A percentile compares a stretch with the other conserved stretches of the same genome.
Conservation (phyloP, 2,797 vertebrate genomes). For the Ateles fusciceps region DNA sequence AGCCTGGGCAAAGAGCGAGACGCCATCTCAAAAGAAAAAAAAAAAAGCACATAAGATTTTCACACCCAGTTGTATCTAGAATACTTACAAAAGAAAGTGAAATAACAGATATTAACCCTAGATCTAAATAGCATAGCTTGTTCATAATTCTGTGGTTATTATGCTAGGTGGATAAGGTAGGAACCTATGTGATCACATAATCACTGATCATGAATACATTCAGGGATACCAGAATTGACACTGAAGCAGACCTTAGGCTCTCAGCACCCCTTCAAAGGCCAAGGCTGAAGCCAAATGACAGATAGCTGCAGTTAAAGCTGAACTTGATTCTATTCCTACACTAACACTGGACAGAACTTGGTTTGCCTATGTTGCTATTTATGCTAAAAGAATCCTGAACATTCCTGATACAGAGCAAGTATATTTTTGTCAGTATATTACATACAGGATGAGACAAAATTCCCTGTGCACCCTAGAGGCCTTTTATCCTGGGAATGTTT, state of each 20-base stretch:
- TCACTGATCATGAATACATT: not conserved
- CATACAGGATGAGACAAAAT: not conserved
- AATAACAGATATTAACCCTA: not conserved
- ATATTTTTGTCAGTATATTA: slow-evolving; percentile 23
- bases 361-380: not conserved
- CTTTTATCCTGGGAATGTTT: not conserved
- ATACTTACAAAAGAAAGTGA: not conserved
- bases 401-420: not conserved
- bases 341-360: not conserved
- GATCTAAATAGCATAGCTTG: not conserved
- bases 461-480: not conserved
- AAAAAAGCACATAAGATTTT: not conserved
- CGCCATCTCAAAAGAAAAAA: not conserved
- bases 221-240: not conserved
- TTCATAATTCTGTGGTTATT: not conserved
- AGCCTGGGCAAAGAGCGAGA: not conserved
- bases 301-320: not conserved
- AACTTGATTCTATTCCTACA: not conserved
- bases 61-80: not conserved
- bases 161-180: not conserved
- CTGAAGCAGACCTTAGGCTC: not conserved
- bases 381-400: not conserved
- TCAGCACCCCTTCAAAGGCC: not conserved
- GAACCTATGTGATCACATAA: not conserved
- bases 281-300: not conserved